Conservation (phyloP, 2,888 invertebrate species). For the Zonitis immaculata region DNA sequence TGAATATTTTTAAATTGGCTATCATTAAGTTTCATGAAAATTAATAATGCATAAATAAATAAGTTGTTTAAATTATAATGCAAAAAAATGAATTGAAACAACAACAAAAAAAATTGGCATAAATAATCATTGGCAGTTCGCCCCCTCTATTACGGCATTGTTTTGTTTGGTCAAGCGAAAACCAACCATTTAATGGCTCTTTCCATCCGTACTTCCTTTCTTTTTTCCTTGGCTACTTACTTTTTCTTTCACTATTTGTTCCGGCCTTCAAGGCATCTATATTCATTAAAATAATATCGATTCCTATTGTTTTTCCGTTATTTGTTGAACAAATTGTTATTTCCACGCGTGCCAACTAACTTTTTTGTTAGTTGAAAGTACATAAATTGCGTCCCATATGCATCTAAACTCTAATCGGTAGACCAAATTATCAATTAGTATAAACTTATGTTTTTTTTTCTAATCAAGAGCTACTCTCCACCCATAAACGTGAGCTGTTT, state of each 20-base stretch:
- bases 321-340: too few relatives aligned
- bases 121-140: neutral
- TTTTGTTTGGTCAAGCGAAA: conserved; percentile 1
- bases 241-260: neutral
- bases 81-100: neutral
- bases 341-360: too few relatives aligned
- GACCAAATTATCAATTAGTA: too few relatives aligned
- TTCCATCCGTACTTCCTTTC: conserved; percentile 4
- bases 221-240: neutral
- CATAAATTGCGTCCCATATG: too few relatives aligned
- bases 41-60: neutral
- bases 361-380: too few relatives aligned
- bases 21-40: neutral
- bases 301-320: too few relatives aligned
- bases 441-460: too few relatives aligned
- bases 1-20: too few relatives aligned
- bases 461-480: too few relatives aligned
- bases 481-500: too few relatives aligned
- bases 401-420: too few relatives aligned
- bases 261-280: neutral
- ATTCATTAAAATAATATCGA: neutral
- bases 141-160: neutral
- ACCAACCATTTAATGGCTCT: conserved; percentile 3
- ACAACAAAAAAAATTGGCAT: neutral
- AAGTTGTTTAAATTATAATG: neutral